Evolutionary conservation across 1,140 invertebrate genomes (phyloP).

Genomic region (Ctenoplectra terminalis): DNA sequence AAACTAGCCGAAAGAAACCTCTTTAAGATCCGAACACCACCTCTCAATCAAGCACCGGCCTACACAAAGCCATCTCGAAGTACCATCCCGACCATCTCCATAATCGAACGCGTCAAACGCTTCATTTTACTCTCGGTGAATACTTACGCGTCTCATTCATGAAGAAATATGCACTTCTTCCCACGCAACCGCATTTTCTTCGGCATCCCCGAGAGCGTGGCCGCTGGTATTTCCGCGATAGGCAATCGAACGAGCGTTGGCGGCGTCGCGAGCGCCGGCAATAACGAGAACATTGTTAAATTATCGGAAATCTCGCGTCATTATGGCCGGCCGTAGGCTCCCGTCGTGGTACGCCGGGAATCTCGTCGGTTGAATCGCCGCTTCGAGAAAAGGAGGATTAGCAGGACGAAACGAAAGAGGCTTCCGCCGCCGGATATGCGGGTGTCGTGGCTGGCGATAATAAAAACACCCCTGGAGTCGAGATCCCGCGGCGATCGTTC

Average conservation of each 20-base stretch:
- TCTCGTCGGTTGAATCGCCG: conserved; percentile 30
- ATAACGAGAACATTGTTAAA: conserved; percentile 50
- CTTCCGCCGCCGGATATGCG: conserved; percentile 37
- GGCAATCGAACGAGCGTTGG: conserved; percentile 26
- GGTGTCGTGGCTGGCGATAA: conserved; percentile 37
- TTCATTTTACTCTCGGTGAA: background rate
- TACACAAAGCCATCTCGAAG: too few relatives aligned
- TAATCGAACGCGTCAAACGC: background rate
- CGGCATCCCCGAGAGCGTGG: background rate
- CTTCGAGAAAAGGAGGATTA: conserved; percentile 42
- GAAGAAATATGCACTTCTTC: background rate
- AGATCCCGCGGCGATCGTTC: conserved; percentile 5
- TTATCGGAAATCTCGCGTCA: conserved; percentile 48
- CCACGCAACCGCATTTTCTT: background rate
- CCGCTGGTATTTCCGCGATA: conserved; percentile 30
- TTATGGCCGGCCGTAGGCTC: conserved; percentile 21
- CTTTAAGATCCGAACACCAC: too few relatives aligned
- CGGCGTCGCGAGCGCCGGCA: conserved; percentile 26
- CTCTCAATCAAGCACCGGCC: too few relatives aligned
- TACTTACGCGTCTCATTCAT: background rate
- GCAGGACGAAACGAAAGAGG: conserved; percentile 29
- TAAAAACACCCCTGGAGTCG: conserved; percentile 15
- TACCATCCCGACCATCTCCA: too few relatives aligned
- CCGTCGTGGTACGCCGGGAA: conserved; percentile 36
- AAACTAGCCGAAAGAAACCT: too few relatives aligned